Conservation (phyloP, 2,113 vertebrate genomes). For the Polypterus senegalus region DNA sequence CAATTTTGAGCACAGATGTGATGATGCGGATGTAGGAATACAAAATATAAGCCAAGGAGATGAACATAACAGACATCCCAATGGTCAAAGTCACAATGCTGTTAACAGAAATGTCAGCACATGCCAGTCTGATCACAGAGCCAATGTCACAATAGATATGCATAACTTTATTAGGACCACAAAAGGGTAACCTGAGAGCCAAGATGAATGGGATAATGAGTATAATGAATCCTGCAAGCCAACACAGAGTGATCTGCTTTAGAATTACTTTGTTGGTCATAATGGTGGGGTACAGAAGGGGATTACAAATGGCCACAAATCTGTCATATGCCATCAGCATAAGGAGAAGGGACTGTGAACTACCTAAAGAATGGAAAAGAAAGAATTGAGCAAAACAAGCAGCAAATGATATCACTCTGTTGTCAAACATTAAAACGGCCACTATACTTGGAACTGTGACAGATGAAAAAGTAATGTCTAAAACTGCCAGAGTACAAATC, state of each 20-base stretch:
- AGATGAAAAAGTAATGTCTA: conserved; percentile 1
- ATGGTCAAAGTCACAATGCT: conserved; percentile 12
- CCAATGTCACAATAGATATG: conserved; percentile 22
- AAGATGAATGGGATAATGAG: conserved; percentile 19
- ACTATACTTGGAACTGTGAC: conserved; percentile 16
- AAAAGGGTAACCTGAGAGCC: conserved; percentile 26
- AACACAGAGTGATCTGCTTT: conserved; percentile 11
- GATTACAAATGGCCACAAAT: conserved; percentile 16
- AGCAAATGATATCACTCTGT: conserved; percentile 12
- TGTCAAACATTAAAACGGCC: conserved; percentile 10
- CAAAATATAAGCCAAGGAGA: conserved; percentile 18
- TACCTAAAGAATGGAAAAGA: conserved; percentile 25
- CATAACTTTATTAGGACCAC: conserved; percentile 21
- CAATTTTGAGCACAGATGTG: conserved; percentile 12
- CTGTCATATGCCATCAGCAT: conserved; percentile 21
- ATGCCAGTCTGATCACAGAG: conserved; percentile 17
- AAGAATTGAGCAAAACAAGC: conserved; percentile 20
- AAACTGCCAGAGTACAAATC: conserved; percentile 21
- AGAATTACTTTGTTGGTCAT: conserved; percentile 12
- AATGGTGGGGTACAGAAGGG: conserved; percentile 19
- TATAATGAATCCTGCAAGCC: conserved; percentile 19
- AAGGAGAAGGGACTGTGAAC: conserved; percentile 21
- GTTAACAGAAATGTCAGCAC: conserved; percentile 11
- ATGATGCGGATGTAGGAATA: conserved; percentile 24
- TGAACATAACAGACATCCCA: conserved; percentile 19